Evolutionary conservation across 2,797 vertebrate genomes (phyloP).

Genomic region (Chromobotia macracanthus): DNA sequence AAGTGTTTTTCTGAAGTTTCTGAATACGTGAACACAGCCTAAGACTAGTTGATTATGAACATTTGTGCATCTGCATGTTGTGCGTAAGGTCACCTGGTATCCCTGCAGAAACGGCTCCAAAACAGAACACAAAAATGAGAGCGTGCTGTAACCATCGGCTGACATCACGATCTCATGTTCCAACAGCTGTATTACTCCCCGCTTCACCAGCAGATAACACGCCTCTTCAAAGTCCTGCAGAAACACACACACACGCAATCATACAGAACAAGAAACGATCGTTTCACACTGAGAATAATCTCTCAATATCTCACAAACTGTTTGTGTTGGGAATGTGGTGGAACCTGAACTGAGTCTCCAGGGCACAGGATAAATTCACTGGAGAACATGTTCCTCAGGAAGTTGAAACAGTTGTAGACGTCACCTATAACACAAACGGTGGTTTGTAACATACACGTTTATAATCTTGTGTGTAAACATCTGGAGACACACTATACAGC

Average conservation of each 20-base stretch:
- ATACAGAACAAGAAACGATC: too few relatives aligned
- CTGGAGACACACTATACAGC: background rate
- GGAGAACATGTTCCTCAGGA: constrained; percentile 85
- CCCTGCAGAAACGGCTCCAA: constrained; percentile 89
- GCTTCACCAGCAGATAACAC: constrained; percentile 86
- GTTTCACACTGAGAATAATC: too few relatives aligned
- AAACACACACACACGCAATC: background rate
- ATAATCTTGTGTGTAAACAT: background rate
- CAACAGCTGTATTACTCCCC: constrained; percentile 77
- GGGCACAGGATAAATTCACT: constrained; percentile 96
- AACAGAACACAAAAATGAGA: constrained; percentile 82
- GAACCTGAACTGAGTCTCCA: constrained; percentile 86
- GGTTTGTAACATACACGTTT: background rate
- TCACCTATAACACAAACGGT: constrained; percentile 79
- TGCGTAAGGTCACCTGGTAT: constrained; percentile 82
- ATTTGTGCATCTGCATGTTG: background rate
- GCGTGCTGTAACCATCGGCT: constrained; percentile 73
- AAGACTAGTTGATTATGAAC: too few relatives aligned
- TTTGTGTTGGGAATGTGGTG: background rate
- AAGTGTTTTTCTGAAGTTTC: too few relatives aligned
- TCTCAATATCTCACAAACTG: too few relatives aligned
- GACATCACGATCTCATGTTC: constrained; percentile 81
- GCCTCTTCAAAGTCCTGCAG: constrained; percentile 94
- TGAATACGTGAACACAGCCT: too few relatives aligned
- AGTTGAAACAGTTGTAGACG: constrained; percentile 84